Evolutionary conservation across 2,888 invertebrate species (phyloP), one percentile per base, ranked within the genome.

Genomic region (Aphrophora alni): DNA sequence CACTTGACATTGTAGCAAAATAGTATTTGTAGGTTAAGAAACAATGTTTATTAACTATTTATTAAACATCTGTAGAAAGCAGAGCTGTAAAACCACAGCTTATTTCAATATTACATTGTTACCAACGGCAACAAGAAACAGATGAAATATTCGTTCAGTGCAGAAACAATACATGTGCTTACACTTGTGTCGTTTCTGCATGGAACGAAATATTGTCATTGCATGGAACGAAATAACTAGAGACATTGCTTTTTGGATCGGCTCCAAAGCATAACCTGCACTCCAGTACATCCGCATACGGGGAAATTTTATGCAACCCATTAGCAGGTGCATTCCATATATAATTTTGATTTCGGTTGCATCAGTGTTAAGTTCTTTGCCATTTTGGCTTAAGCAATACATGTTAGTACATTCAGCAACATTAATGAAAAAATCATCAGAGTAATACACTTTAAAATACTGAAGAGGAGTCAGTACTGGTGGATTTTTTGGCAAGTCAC

Each of bases 231-330:
- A n/a, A n/a, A n/a, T n/a, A n/a, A n/a, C n/a, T n/a, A n/a, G n/a
- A n/a, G 71, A 28, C 69, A 82, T 80, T 33, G 68, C 69, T 28
- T 59, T 24, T 24, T 28, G n/a, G 38, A 82, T 79, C 59, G 28
- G 27, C n/a, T 69, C 73, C 5, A 77, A 51, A 27, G 38, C 71
- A 78, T 68, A 78, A 27, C 77, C 76, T 24, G 77, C 27, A 28
- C 51, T 33, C 81, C 77, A 80, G 74, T 82, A 82, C 80, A 82
- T 81, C 28, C 76, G n/a, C n/a, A n/a, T 26, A 51, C 78, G 38
- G 69, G 81, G 78, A 59, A 73, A 82, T 71, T 77, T 71, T 74
- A 81, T 51, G 33, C 75, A 75, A 75, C 72, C 81, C 68, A 78
- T 78, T 24, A 75, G 38, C 2, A 81, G 38, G 14, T 78, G 81